phyloP scores from a whole-genome alignment of 2,113 vertebrate species.

The Cryptomyrus ogoouensis region DNA sequence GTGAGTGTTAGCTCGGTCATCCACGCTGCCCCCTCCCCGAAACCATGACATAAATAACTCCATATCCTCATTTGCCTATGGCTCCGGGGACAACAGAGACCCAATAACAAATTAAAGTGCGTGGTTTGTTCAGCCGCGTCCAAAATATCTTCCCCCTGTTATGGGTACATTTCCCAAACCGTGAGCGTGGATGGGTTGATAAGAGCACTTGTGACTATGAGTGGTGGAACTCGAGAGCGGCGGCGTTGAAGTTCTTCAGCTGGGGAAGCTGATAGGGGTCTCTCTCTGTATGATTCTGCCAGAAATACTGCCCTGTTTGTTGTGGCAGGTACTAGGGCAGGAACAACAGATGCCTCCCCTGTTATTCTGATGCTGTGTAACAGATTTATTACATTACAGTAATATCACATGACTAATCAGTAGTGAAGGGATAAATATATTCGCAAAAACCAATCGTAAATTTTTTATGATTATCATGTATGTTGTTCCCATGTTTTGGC shows the following conservation, averaged over 20 bases:
- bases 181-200: not conserved
- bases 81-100: not conserved
- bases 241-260: not conserved
- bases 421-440: not conserved
- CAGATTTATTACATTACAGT: not conserved
- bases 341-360: not conserved
- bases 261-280: not conserved
- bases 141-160: not conserved
- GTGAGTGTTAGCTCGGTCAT: not conserved
- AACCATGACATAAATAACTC: conserved; percentile 1
- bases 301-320: not conserved
- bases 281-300: not conserved
- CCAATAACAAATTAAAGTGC: conserved; percentile 1
- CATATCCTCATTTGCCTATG: not conserved
- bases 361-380: not conserved
- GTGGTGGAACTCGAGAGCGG: not conserved
- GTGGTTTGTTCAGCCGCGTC: not conserved
- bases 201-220: not conserved
- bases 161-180: not conserved
- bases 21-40: not conserved
- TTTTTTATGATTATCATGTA: not conserved
- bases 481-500: not conserved
- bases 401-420: not conserved
- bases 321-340: not conserved
- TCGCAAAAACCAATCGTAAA: not conserved